These are phyloP conservation scores for Gopherus evgoodei DNA, from an alignment of 2,113 vertebrate genomes.

Conservation along the genomic window DNA sequence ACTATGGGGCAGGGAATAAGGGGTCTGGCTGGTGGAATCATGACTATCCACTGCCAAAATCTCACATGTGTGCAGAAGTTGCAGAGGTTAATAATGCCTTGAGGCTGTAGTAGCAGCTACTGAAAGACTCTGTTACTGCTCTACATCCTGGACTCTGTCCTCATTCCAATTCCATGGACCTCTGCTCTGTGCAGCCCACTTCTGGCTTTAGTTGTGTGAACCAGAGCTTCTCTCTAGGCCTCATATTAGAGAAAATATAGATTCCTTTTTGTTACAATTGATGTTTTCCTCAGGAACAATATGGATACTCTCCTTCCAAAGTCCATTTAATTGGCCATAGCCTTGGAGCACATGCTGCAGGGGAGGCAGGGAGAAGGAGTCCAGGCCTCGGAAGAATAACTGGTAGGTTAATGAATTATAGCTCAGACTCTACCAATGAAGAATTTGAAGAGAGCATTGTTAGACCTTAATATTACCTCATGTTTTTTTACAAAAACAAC, in stretches of 20 bases:
- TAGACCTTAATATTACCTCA: not conserved
- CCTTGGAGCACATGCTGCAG: constrained; percentile 86
- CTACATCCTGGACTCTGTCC: not conserved
- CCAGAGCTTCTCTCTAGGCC: not conserved
- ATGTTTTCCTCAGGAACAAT: constrained; percentile 73
- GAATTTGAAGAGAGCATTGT: not conserved
- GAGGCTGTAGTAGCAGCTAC: not conserved
- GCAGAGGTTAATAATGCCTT: not conserved
- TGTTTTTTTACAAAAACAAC: not conserved
- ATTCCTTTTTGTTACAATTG: not conserved
- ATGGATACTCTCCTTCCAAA: constrained; percentile 71
- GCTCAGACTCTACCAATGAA: not conserved
- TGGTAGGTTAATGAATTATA: constrained; percentile 72
- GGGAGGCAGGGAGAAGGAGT: constrained; percentile 79
- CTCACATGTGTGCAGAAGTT: not conserved
- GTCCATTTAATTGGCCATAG: constrained; percentile 90
- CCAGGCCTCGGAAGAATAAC: constrained; percentile 83
- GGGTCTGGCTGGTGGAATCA: not conserved
- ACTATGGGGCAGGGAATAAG: not conserved
- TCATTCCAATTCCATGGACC: not conserved
- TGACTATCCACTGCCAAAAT: not conserved
- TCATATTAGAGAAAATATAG: not conserved
- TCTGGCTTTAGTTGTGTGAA: not conserved
- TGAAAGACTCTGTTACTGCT: not conserved
- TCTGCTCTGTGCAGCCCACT: not conserved